Evolutionary conservation across 2,888 invertebrate species (phyloP).

Genomic region (Cylindroiulus punctatus): DNA sequence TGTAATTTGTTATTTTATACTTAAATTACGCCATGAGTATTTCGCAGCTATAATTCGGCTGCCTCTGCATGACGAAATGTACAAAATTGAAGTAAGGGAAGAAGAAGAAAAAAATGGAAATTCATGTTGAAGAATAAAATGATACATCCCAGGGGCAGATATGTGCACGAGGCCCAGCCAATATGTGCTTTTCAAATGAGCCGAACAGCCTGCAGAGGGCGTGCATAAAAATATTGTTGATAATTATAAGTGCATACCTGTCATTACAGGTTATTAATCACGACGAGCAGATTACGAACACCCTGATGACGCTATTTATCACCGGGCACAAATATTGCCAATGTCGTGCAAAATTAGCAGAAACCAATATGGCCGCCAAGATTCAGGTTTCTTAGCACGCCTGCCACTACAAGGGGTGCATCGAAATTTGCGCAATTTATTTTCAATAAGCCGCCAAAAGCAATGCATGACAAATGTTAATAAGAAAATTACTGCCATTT

Average conservation of each 20-base stretch:
- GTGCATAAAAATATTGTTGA: slow-evolving; percentile 41
- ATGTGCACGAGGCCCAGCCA: slow-evolving; percentile 30
- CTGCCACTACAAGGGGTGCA: background rate
- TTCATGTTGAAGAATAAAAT: slow-evolving; percentile 16
- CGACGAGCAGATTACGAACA: background rate
- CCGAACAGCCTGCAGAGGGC: slow-evolving; percentile 37
- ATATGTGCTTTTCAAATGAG: slow-evolving; percentile 1
- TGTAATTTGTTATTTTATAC: slow-evolving; percentile 28
- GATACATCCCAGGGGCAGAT: background rate
- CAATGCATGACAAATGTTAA: slow-evolving; percentile 30
- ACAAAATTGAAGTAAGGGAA: slow-evolving; percentile 11
- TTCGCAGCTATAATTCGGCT: background rate
- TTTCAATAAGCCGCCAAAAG: slow-evolving; percentile 37
- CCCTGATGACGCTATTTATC: slow-evolving; percentile 28
- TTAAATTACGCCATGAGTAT: background rate
- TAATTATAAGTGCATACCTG: slow-evolving; percentile 50
- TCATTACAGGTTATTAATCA: slow-evolving; percentile 51
- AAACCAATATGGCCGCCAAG: background rate
- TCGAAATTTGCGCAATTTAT: background rate
- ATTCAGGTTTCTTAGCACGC: slow-evolving; percentile 1
- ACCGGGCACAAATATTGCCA: background rate
- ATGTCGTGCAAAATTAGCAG: background rate
- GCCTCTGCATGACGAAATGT: slow-evolving; percentile 5
- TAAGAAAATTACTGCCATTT: slow-evolving; percentile 26
- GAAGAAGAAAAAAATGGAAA: background rate